Conservation (phyloP, 2,888 invertebrate genomes). For the Acrocera orbiculus region DNA sequence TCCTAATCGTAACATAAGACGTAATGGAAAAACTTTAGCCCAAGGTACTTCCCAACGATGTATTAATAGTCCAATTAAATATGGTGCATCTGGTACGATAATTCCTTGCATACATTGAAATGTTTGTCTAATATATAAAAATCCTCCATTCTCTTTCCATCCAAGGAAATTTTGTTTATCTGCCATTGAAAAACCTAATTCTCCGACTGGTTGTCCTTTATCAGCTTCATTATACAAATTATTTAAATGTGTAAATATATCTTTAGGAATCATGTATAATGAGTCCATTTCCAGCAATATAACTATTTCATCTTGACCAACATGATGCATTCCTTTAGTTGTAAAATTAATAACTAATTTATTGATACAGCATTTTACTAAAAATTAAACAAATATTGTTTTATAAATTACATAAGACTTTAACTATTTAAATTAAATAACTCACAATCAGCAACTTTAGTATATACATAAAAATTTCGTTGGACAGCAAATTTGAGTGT, state of each 20-base stretch:
- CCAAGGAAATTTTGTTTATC: constrained; percentile 36
- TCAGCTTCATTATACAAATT: constrained; percentile 51
- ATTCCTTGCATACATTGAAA: constrained; percentile 67
- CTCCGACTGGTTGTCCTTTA: constrained; percentile 49
- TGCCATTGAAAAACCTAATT: constrained; percentile 48
- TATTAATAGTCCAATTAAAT: constrained; percentile 58
- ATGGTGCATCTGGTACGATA: constrained; percentile 52
- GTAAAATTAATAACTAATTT: constrained; percentile 59
- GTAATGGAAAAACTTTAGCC: constrained; percentile 58
- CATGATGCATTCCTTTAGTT: constrained; percentile 56
- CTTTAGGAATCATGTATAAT: constrained; percentile 45
- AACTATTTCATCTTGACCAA: constrained; percentile 69
- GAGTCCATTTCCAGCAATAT: constrained; percentile 51
- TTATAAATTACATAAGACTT: not conserved
- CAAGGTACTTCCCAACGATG: constrained; percentile 41
- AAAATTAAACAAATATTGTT: constrained; percentile 15
- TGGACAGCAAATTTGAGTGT: constrained; percentile 56
- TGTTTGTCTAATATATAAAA: constrained; percentile 62
- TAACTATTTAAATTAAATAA: constrained; percentile 15
- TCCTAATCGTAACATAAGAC: constrained; percentile 60
- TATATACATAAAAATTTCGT: constrained; percentile 52
- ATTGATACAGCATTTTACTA: constrained; percentile 61
- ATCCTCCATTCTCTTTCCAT: constrained; percentile 59
- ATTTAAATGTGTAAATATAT: constrained; percentile 56
- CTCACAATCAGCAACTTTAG: constrained; percentile 60